Evolutionary conservation across 2,797 vertebrate genomes (phyloP).

Genomic region (Bovichtus variegatus): DNA sequence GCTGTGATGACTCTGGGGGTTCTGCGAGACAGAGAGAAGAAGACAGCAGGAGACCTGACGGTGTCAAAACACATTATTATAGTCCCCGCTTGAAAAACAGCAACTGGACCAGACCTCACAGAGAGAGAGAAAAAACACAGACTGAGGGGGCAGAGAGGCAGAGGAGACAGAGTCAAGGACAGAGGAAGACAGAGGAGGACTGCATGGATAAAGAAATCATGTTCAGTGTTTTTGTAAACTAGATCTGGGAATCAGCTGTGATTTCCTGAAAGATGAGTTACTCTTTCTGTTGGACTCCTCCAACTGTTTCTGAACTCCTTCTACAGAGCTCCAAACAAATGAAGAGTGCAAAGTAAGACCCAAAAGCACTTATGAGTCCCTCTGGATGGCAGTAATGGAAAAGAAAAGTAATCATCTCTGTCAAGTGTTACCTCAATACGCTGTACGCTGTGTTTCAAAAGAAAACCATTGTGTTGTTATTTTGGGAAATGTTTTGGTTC

Average conservation of each 20-base stretch:
- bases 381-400: slow-evolving; percentile 57
- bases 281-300: slow-evolving; percentile 41
- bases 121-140: slow-evolving; percentile 39
- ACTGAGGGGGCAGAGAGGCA: not conserved
- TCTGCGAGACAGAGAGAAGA: slow-evolving; percentile 39
- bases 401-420: slow-evolving; percentile 51
- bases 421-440: slow-evolving; percentile 49
- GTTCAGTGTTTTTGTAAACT: slow-evolving; percentile 34
- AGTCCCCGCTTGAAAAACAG: slow-evolving; percentile 50
- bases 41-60: slow-evolving; percentile 64
- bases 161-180: slow-evolving; percentile 2
- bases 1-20: slow-evolving; percentile 45
- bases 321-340: slow-evolving; percentile 41
- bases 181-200: not conserved
- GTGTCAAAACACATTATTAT: slow-evolving; percentile 75
- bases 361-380: slow-evolving; percentile 48
- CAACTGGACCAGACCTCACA: slow-evolving; percentile 72
- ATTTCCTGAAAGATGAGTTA: slow-evolving; percentile 24
- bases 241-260: slow-evolving; percentile 10
- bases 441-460: slow-evolving; percentile 24
- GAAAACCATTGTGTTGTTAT: slow-evolving; percentile 16
- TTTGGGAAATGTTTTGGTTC: slow-evolving; percentile 30
- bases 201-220: slow-evolving; percentile 15
- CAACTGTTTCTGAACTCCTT: slow-evolving; percentile 26
- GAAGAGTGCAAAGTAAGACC: slow-evolving; percentile 44